Conservation (phyloP, 1,140 invertebrate genomes). For the Parapsyche elsis region DNA sequence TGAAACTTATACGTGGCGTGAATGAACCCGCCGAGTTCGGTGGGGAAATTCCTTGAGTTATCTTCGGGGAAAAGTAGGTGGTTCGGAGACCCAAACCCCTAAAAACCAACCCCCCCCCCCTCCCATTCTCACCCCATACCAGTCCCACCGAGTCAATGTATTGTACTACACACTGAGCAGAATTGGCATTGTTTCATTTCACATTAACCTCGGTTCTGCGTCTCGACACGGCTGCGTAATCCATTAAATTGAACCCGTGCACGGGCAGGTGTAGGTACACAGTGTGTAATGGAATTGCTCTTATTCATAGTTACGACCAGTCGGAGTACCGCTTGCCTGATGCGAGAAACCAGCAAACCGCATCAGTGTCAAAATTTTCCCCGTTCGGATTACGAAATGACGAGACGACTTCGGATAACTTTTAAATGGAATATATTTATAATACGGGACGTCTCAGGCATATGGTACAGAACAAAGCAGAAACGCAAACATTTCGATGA, state of each 20-base stretch:
- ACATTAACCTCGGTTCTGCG: neutral
- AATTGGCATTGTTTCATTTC: conserved; percentile 23
- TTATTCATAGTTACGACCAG: conserved; percentile 3
- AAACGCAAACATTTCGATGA: no score
- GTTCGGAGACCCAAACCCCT: neutral
- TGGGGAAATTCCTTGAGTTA: conserved; percentile 28
- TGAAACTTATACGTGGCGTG: conserved; percentile 42
- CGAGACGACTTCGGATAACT: neutral
- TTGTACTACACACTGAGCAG: conserved; percentile 12
- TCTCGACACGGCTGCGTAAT: conserved; percentile 2
- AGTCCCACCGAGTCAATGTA: neutral
- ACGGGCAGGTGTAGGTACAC: neutral
- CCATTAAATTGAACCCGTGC: conserved; percentile 15
- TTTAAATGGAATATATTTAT: no score
- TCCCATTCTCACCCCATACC: neutral
- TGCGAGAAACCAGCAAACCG: no score
- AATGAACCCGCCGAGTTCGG: conserved; percentile 24
- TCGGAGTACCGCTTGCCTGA: neutral
- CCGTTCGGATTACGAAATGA: neutral
- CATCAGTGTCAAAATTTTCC: no score
- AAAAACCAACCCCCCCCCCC: neutral
- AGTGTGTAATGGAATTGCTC: neutral
- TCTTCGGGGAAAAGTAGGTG: neutral
- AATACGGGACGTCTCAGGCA: no score
- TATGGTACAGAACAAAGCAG: no score